A percentile compares a stretch with the other conserved stretches of the same genome.
Evolutionary conservation across 2,888 invertebrate genomes (phyloP).

Genomic region (Phlogophora meticulosa): DNA sequence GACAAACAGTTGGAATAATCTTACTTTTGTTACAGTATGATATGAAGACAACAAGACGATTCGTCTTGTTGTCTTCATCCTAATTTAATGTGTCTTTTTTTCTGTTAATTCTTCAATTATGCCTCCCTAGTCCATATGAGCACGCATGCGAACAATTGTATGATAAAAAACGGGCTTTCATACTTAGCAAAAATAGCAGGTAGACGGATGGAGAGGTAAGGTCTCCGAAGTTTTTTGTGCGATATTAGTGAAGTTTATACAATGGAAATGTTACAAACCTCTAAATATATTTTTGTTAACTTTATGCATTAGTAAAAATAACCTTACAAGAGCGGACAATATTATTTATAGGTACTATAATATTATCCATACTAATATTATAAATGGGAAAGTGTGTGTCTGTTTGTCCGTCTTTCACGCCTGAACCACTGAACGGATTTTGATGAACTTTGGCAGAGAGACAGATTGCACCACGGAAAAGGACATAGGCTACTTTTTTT

Average conservation of each 20-base stretch:
- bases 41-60: not conserved
- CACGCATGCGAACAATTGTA: not conserved
- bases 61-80: not conserved
- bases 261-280: no score
- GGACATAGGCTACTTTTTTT: no score
- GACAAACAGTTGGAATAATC: constrained; percentile 19
- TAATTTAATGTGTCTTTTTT: not conserved
- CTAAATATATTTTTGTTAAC: no score
- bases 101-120: constrained; percentile 11
- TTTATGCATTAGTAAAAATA: no score
- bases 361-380: no score
- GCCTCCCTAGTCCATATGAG: not conserved
- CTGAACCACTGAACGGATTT: no score
- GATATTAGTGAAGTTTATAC: not conserved
- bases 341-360: no score
- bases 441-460: no score
- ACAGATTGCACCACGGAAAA: no score
- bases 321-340: no score
- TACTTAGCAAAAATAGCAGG: not conserved
- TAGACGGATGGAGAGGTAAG: not conserved
- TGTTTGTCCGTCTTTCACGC: no score
- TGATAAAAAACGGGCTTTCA: not conserved
- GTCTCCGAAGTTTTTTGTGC: not conserved
- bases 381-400: no score
- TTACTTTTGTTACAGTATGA: not conserved